Evolutionary conservation across 2,888 invertebrate species (phyloP), one percentile per base, ranked within the genome.

Genomic region (Disparrhopalites patrizii): DNA sequence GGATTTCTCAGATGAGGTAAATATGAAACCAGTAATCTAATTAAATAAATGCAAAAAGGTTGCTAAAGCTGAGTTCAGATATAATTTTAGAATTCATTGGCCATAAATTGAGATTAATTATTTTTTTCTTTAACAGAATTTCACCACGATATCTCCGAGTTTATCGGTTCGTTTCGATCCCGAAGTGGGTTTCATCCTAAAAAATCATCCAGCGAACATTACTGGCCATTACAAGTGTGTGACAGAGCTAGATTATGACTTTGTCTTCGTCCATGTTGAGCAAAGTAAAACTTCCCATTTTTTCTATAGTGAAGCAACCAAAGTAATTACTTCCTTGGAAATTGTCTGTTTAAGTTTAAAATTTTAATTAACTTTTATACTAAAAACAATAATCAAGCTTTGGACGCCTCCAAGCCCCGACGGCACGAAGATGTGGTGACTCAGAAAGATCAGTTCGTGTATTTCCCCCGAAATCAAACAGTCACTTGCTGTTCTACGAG

Each of bases 51-150:
- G n/a, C n/a, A n/a, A n/a, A n/a, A n/a, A n/a, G n/a, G n/a, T n/a
- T n/a, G n/a, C n/a, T n/a, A n/a, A n/a, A n/a, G n/a, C n/a, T n/a
- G n/a, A n/a, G n/a, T n/a, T n/a, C n/a, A n/a, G n/a, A n/a, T n/a
- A n/a, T n/a, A n/a, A n/a, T n/a, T n/a, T n/a, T n/a, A n/a, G n/a
- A n/a, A n/a, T n/a, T n/a, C n/a, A 8, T 10, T 10, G 36, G 36
- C 36, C 36, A 13, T 36, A 36, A 36, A 10, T 36, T 36, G 8
- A 36, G n/a, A n/a, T n/a, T n/a, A n/a, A n/a, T n/a, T n/a, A n/a
- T n/a, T n/a, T n/a, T n/a, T n/a, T n/a, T n/a, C 20, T n/a, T 40
- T 40, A 43, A 43, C n/a, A 52, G 52, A 10, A 52, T 8, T 52
- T 28, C 30, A 13, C 27, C 27, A 5, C 15, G 3, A 2, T 52